Base-by-base conservation (phyloP, 2,113 vertebrate species). In the Neodontobutis hainanensis region DNA sequence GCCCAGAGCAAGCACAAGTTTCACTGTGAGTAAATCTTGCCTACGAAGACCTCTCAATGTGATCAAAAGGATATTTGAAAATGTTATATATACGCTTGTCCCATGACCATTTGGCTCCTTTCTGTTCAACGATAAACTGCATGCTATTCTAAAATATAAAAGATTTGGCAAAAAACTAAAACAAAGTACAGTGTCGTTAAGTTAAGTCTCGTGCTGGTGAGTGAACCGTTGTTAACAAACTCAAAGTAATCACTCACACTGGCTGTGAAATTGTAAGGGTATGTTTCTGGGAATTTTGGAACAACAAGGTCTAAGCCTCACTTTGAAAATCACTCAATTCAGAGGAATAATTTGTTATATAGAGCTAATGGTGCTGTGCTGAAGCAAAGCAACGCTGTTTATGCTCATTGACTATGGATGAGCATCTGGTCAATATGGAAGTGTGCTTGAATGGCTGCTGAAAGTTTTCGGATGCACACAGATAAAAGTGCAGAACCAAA, bases 341-440 rank as follows among this genome's bases (percentile, higher is more conserved):
- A 27, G 27, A 47, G 12, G 11, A 12, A 65, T 61, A 6, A n/a
- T 65, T 50, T 58, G 32, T 11, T 46, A 75, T 68, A 40, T 15
- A 2, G 16, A 36, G 50, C 75, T 74, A 76, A 84, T 68, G 57
- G 68, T 16, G 0, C 63, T 4, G 68, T 42, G 65, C 58, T 57
- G 46, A 19, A 53, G 53, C 61, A 52, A 38, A 70, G 61, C 36
- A 27, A 16, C 57, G 9, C 5, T 73, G 67, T 82, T 66, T 70
- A 19, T 56, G 42, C 77, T 88, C 87, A 89, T 91, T 87, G 87
- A 89, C 82, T 91, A 90, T 88, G 84, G 78, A 91, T 91, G 88
- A 89, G 88, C 87, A 90, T 89, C 87, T 90, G 87, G 81, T 78
- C 78, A 61, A 64, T 78, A 73, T 75, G 71, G 78, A 81, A 70